Evolutionary conservation across 2,113 vertebrate genomes (phyloP).

Genomic region (Menidia beryllina): DNA sequence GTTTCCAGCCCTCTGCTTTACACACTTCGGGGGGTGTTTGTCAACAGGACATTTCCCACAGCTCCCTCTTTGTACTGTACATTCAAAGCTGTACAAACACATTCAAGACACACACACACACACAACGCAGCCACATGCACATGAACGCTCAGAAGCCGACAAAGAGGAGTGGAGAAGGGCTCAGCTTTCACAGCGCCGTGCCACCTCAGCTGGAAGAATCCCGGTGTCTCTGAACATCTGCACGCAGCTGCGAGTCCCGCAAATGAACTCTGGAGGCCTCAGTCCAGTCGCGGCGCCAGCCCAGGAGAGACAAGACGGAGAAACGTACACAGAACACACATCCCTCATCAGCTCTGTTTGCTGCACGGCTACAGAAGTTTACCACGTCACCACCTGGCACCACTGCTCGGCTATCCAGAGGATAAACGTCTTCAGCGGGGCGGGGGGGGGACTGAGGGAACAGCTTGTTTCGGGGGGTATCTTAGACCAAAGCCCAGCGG

Average conservation of each 20-base stretch:
- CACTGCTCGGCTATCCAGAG: constrained; percentile 54
- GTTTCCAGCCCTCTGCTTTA: too few species aligned
- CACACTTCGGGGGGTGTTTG: too few species aligned
- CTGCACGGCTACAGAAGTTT: constrained; percentile 64
- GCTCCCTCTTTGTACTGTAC: too few species aligned
- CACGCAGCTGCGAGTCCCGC: constrained; percentile 7
- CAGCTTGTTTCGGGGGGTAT: constrained; percentile 28
- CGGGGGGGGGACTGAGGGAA: constrained; percentile 9
- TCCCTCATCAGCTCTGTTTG: constrained; percentile 80
- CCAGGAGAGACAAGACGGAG: constrained; percentile 28
- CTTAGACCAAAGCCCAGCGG: constrained; percentile 21
- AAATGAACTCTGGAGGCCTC: constrained; percentile 26
- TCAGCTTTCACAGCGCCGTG: constrained; percentile 66
- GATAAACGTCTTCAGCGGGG: constrained; percentile 57
- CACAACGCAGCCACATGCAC: constrained; percentile 41
- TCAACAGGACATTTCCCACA: too few species aligned
- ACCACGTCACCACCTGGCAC: constrained; percentile 58
- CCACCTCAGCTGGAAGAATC: constrained; percentile 51
- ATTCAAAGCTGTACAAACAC: too few species aligned
- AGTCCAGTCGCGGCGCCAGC: constrained; percentile 15
- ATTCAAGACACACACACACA: too few species aligned
- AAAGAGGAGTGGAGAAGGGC: constrained; percentile 48
- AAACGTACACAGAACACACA: constrained; percentile 72
- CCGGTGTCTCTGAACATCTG: constrained; percentile 38
- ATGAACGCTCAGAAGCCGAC: constrained; percentile 58